Percentiles rank a stretch among this genome's conserved stretches.
phyloP scores from a whole-genome alignment of 1,140 invertebrate species.

The Drosophila rhopaloa region DNA sequence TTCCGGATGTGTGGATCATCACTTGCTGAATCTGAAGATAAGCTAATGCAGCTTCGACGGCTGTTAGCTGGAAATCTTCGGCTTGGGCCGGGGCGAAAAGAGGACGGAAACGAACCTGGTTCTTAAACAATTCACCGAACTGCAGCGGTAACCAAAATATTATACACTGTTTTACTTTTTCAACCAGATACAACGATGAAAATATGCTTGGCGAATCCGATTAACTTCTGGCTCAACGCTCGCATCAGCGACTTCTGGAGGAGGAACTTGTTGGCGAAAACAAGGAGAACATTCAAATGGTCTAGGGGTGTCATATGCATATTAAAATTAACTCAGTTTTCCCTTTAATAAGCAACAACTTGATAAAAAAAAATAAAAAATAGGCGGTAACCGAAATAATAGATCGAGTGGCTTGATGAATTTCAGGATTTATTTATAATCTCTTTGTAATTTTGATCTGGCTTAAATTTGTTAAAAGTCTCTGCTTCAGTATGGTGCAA shows the following conservation, averaged over 20 bases:
- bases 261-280: conserved; percentile 59
- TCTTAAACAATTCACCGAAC: conserved; percentile 43
- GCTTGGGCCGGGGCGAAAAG: conserved; percentile 1
- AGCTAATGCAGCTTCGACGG: conserved; percentile 52
- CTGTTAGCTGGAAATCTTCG: conserved; percentile 56
- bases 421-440: too few relatives aligned
- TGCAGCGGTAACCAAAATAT: conserved; percentile 39
- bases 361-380: conserved; percentile 16
- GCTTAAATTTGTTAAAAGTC: too few relatives aligned
- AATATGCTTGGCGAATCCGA: conserved; percentile 56
- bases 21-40: conserved; percentile 42
- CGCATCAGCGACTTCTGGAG: conserved; percentile 42
- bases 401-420: too few relatives aligned
- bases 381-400: conserved; percentile 6
- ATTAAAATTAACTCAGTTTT: not conserved
- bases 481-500: too few relatives aligned
- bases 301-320: too few relatives aligned
- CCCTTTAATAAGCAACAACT: not conserved
- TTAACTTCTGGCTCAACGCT: conserved; percentile 51
- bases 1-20: conserved; percentile 35
- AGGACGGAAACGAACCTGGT: conserved; percentile 25
- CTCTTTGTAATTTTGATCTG: too few relatives aligned
- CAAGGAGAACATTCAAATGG: conserved; percentile 34
- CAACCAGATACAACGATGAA: conserved; percentile 46
- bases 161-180: not conserved